A percentile compares a stretch with the other conserved stretches of the same genome.
These are phyloP conservation scores for Sarcoramphus papa DNA, from an alignment of 2,797 vertebrate species.

Conservation along the genomic window DNA sequence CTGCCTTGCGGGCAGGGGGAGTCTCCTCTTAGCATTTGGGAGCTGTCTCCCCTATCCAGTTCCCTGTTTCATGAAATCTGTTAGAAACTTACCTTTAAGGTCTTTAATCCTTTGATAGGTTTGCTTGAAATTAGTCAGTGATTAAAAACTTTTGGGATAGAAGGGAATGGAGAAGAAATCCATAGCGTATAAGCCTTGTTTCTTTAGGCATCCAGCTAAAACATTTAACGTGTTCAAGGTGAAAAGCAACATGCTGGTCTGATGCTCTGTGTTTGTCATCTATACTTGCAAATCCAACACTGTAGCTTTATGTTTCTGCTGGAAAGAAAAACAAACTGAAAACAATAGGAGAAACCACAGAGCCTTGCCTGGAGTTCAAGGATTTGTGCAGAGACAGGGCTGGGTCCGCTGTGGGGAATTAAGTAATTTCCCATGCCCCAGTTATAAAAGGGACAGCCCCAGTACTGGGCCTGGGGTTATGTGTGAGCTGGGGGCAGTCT, in stretches of 20 bases:
- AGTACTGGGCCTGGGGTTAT: background rate
- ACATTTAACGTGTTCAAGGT: background rate
- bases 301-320: background rate
- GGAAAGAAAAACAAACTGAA: constrained; percentile 50
- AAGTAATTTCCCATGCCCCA: background rate
- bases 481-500: background rate
- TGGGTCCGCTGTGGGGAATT: background rate
- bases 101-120: background rate
- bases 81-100: background rate
- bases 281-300: background rate
- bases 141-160: background rate
- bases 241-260: background rate
- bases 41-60: background rate
- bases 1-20: background rate
- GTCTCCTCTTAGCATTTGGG: background rate
- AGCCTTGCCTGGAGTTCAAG: background rate
- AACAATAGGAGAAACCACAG: constrained; percentile 25
- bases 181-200: background rate
- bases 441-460: background rate
- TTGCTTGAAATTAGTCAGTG: background rate
- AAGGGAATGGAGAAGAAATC: background rate
- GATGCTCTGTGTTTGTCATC: constrained; percentile 19
- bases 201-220: background rate
- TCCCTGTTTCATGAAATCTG: background rate
- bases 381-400: background rate